Evolutionary conservation across 2,113 vertebrate species (phyloP).

Genomic region (Hippolais icterina): DNA sequence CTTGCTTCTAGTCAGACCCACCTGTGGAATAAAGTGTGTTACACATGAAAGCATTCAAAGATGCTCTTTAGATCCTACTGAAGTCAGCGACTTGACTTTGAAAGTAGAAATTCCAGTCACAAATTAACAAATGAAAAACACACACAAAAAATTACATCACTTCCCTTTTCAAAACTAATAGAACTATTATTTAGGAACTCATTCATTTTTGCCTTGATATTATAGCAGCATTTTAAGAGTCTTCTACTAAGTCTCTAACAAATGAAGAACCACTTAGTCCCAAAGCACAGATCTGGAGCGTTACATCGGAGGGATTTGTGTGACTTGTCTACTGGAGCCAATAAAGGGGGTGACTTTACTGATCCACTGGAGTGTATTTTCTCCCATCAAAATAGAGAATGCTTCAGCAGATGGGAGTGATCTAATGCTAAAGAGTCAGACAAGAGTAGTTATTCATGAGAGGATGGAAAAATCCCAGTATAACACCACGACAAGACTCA

Average conservation of each 20-base stretch:
- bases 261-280: neutral
- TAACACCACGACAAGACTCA: neutral
- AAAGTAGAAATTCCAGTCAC: neutral
- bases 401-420: slow-evolving; percentile 3
- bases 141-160: no score
- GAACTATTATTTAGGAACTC: neutral
- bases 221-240: neutral
- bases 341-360: neutral
- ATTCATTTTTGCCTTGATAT: neutral
- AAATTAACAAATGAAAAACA: no score
- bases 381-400: neutral
- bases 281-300: neutral
- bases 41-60: neutral
- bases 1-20: neutral
- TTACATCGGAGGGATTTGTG: neutral
- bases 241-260: neutral
- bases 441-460: neutral
- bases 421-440: neutral
- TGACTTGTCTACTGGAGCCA: neutral
- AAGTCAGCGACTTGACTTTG: neutral
- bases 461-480: neutral
- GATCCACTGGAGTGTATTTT: neutral
- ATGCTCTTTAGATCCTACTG: neutral
- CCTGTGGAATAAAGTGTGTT: neutral
- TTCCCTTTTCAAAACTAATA: neutral